Conservation (phyloP, 2,888 invertebrate genomes). For the Opisthograptis luteolata region DNA sequence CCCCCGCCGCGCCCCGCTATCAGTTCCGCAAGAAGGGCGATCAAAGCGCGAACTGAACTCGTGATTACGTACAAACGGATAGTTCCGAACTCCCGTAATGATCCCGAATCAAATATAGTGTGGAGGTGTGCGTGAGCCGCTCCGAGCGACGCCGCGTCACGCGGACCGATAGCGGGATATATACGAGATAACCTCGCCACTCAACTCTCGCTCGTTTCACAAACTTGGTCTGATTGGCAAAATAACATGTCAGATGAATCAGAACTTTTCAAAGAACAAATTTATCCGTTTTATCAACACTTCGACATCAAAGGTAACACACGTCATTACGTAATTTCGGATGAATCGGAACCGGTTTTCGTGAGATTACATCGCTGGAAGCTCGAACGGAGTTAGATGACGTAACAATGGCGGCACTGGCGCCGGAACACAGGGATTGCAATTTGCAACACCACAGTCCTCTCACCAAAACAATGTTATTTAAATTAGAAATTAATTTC, state of each 20-base stretch:
- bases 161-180: not conserved
- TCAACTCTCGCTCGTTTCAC: not conserved
- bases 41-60: constrained; percentile 14
- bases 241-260: constrained; percentile 13
- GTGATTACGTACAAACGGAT: constrained; percentile 15
- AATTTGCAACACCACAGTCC: no score
- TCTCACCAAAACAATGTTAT: no score
- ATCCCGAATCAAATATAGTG: constrained; percentile 2
- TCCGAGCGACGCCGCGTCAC: not conserved
- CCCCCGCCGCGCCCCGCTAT: no score
- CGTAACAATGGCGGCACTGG: no score
- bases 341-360: not conserved
- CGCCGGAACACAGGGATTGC: no score
- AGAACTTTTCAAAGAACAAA: constrained; percentile 11
- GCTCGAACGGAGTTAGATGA: not conserved
- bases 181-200: not conserved
- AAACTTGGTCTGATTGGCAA: constrained; percentile 11
- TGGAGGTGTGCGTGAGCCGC: not conserved
- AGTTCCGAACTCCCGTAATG: constrained; percentile 15
- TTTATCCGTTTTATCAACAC: constrained; percentile 9
- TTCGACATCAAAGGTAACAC: constrained; percentile 2
- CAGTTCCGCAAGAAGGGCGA: constrained; percentile 15
- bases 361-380: not conserved
- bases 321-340: not conserved
- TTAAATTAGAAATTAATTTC: no score